These are phyloP conservation scores for Eupeodes luniger DNA, from an alignment of 2,888 invertebrate species.

Conservation along the genomic window DNA sequence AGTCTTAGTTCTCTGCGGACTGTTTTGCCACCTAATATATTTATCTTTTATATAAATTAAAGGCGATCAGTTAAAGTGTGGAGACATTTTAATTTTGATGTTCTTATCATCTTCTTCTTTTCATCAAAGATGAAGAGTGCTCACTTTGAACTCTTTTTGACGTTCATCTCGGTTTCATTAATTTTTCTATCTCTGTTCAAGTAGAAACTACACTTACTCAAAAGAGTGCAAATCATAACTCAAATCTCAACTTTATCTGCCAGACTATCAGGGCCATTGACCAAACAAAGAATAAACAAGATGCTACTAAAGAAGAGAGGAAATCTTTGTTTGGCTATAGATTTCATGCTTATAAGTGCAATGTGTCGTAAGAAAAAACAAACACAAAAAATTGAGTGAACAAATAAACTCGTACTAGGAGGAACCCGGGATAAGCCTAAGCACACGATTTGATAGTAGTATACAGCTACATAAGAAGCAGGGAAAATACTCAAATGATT, in stretches of 20 bases:
- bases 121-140: too few species aligned
- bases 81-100: too few species aligned
- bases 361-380: slow-evolving; percentile 34
- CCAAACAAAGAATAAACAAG: slow-evolving; percentile 29
- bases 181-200: too few species aligned
- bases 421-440: slow-evolving; percentile 19
- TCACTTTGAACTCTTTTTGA: too few species aligned
- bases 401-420: not conserved
- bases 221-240: not conserved
- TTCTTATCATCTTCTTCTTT: too few species aligned
- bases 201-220: too few species aligned
- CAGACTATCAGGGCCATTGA: slow-evolving; percentile 30
- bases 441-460: slow-evolving; percentile 12
- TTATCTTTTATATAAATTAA: too few species aligned
- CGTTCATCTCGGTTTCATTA: too few species aligned
- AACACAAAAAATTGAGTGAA: slow-evolving; percentile 11
- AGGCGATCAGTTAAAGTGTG: too few species aligned
- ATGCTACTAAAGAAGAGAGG: not conserved
- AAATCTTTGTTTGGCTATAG: slow-evolving; percentile 33
- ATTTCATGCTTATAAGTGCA: slow-evolving; percentile 21
- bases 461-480: not conserved
- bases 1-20: too few species aligned
- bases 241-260: not conserved
- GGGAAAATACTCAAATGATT: not conserved
- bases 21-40: too few species aligned